A percentile compares a stretch with the other conserved stretches of the same genome.
These are phyloP conservation scores for Drosophila persimilis DNA, from an alignment of 1,140 invertebrate genomes.

Conservation along the genomic window DNA sequence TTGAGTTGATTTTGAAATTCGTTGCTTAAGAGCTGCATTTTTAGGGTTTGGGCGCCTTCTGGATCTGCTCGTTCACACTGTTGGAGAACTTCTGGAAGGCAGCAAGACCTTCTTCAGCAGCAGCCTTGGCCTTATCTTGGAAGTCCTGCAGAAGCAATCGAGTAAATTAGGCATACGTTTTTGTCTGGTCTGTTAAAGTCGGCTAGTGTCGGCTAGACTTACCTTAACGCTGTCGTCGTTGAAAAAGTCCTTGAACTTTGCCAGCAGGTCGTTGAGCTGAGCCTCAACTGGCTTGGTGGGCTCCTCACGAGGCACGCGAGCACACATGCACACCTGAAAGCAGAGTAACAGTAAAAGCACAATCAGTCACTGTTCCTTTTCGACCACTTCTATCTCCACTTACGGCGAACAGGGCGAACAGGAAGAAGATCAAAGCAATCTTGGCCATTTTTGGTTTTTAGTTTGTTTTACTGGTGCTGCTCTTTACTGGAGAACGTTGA, in stretches of 20 bases:
- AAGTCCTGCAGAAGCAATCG: no score
- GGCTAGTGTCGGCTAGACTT: fast-evolving
- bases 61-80: no score
- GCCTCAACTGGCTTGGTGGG: background rate
- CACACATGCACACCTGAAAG: slow-evolving; percentile 44
- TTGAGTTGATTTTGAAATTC: background rate
- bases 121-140: no score
- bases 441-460: slow-evolving; percentile 55
- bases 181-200: no score
- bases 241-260: background rate
- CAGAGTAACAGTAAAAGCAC: background rate
- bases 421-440: slow-evolving; percentile 56
- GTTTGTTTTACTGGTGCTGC: slow-evolving; percentile 17
- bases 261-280: fast-evolving
- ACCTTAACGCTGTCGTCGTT: background rate
- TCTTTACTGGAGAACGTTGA: slow-evolving; percentile 40
- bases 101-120: no score
- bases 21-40: background rate
- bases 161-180: no score
- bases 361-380: background rate
- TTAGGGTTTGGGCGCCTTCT: no score
- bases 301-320: slow-evolving; percentile 34
- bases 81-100: no score
- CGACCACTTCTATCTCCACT: slow-evolving; percentile 9
- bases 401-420: slow-evolving; percentile 57